Conservation (phyloP, 2,888 invertebrate genomes). For the Caenorhabditis doughertyi region DNA sequence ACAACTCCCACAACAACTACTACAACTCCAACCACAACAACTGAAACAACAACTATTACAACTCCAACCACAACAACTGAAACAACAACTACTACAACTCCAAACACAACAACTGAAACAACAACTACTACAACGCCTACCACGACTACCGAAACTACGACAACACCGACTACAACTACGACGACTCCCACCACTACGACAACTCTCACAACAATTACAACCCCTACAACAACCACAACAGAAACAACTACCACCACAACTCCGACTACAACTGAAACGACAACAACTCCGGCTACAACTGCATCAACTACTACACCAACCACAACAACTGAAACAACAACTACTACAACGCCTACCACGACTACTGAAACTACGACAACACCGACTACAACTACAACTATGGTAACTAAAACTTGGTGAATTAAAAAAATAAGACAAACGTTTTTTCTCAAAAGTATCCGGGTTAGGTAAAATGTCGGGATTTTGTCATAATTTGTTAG, state of each 20-base stretch:
- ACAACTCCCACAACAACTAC: conserved; percentile 16
- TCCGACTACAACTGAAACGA: background rate
- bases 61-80: background rate
- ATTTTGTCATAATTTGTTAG: too few relatives aligned
- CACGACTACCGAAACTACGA: background rate
- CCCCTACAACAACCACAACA: conserved; percentile 20
- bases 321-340: background rate
- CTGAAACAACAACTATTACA: background rate
- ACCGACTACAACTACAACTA: conserved; percentile 10
- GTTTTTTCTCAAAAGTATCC: too few relatives aligned
- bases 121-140: background rate
- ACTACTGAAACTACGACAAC: conserved; percentile 11
- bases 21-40: conserved; percentile 8
- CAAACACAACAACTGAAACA: background rate
- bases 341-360: background rate
- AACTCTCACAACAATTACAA: background rate
- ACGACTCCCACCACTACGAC: background rate
- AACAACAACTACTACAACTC: background rate
- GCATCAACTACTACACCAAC: conserved; percentile 9
- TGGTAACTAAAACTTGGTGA: background rate
- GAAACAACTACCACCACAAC: conserved; percentile 1
- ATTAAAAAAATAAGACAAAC: too few relatives aligned
- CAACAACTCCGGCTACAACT: background rate
- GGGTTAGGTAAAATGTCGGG: too few relatives aligned
- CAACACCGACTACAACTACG: conserved; percentile 12